Base-by-base conservation (phyloP, 1,140 invertebrate species). In the Geopemphigus sp. region DNA sequence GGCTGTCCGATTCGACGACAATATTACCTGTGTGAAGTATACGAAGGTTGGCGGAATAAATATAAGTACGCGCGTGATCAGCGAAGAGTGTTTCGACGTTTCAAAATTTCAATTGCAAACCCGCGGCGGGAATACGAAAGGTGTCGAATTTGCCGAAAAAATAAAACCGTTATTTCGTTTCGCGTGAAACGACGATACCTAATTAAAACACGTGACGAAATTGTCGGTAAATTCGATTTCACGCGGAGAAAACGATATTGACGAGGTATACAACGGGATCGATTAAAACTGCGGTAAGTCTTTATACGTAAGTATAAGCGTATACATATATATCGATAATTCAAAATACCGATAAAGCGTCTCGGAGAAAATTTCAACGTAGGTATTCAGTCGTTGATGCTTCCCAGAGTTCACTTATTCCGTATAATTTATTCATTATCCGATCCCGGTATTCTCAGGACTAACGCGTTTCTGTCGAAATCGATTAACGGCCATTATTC, bases 351-450 rank as follows among this genome's bases (percentile, higher is more conserved):
- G 32, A 45, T 45, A 47, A 47, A 68, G 45, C n/a, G 39, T 47
- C 47, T 6, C n/a, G n/a, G 22, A 68, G 64, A n/a, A 68, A 45
- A 68, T 68, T 47, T 19, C 32, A 47, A 45, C 4, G n/a, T 47
- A 47, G n/a, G 47, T 45, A 22, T 47, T 39, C n/a, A n/a, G n/a
- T 45, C 39, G 8, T 68, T 22, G 32, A 47, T 11, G 17, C 22
- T 68, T 68, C n/a, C n/a, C n/a, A 68, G 17, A 68, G n/a, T 19
- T 47, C 64, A 68, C 64, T 68, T 68, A 68, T 39, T 47, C 39
- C 45, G 12, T 24, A 47, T 68, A 68, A 68, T 68, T 68, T 68
- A 68, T 68, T 68, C 39, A 68, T 68, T 68, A 68, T 68, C 64
- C 24, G 64, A 68, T 68, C 32, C 11, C 39, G 15, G 8, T 39